Evolutionary conservation across 2,888 invertebrate genomes (phyloP), one percentile per base, ranked within the genome.

Genomic region (Pristionchus arcanus): DNA sequence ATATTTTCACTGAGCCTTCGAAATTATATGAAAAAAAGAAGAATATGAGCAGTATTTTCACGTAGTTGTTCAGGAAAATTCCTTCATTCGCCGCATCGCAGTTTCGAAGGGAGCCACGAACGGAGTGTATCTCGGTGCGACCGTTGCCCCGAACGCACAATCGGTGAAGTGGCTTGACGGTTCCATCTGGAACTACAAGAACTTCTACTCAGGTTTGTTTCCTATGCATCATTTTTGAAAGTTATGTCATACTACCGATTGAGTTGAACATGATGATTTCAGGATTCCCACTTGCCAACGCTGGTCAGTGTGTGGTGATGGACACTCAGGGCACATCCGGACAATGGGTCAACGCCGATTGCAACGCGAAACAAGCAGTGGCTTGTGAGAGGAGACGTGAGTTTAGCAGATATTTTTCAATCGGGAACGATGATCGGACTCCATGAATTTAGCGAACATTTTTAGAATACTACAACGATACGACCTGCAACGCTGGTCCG

Each of bases 41-140:
- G n/a, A n/a, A n/a, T n/a, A n/a, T n/a, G n/a, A n/a, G n/a, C n/a
- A n/a, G n/a, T n/a, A n/a, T n/a, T n/a, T n/a, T n/a, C n/a, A n/a
- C n/a, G n/a, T n/a, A n/a, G n/a, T n/a, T n/a, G 5, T 71, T 15
- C 68, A 74, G 74, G 74, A 74, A 37, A 81, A 81, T 28, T 81
- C 81, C n/a, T 81, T 81, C 81, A 53, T 81, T 49, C 81, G 81
- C 21, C 74, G 74, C 11, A 15, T 81, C 13, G 81, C 81, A 3
- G 81, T 81, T 4, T 81, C 81, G 3, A 42, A 53, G 15, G 81
- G 81, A 4, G 49, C 49, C 11, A 28, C 37, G 1, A 34, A 15
- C 49, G 81, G 81, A n/a, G 53, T 81, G 13, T 28, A 16, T 16
- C 81, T 81, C 7, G 81, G 81, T 2, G 81, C 81, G 4, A 34